A percentile compares a stretch with the other conserved stretches of the same genome.
These are phyloP conservation scores for Otolemur crassicaudatus DNA, from an alignment of 2,797 vertebrate species.

Conservation along the genomic window DNA sequence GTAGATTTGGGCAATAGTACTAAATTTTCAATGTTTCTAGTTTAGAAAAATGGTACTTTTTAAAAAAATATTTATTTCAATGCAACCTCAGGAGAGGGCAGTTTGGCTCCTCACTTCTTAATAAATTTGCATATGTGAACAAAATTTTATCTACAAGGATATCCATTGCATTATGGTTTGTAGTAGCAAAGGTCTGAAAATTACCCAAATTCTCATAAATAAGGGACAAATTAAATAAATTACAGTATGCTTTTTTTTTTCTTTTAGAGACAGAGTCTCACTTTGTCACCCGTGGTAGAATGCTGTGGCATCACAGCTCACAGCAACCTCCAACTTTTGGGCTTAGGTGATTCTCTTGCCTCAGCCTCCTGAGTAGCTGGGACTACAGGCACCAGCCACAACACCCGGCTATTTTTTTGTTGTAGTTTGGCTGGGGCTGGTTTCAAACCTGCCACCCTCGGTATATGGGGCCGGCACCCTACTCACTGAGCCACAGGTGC, in stretches of 20 bases:
- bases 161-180: background rate
- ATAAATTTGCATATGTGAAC: slow-evolving; percentile 18
- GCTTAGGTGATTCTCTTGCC: no score
- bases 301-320: no score
- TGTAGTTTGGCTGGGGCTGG: no score
- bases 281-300: no score
- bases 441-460: no score
- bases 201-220: slow-evolving; percentile 25
- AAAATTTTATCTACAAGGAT: background rate
- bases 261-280: no score
- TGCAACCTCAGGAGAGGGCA: background rate
- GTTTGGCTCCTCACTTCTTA: slow-evolving; percentile 14
- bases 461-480: no score
- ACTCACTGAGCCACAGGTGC: no score
- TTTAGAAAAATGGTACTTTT: background rate
- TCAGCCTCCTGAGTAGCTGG: no score
- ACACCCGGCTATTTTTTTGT: no score
- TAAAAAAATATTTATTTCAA: slow-evolving; percentile 4
- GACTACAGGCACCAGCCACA: no score
- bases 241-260: background rate
- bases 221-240: slow-evolving; percentile 17
- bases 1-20: background rate
- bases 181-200: slow-evolving; percentile 27
- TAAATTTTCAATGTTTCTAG: background rate
- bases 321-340: no score